Base-by-base conservation (phyloP, 2,113 vertebrate genomes). In the Ophiodon elongatus region DNA sequence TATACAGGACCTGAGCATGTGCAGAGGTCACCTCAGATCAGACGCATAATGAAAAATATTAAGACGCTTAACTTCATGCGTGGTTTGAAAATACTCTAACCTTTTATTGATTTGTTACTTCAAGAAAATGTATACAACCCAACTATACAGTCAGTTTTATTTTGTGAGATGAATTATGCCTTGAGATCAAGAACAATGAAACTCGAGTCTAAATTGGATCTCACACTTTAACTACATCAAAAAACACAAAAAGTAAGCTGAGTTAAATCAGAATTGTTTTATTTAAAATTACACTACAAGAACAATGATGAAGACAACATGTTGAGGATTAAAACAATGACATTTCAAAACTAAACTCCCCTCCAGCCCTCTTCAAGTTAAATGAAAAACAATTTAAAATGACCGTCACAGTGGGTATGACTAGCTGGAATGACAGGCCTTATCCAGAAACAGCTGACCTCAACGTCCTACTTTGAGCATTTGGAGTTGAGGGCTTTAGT, bases 211-310 rank as follows among this genome's bases (percentile, higher is more conserved):
- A 52, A 39, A 45, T 13, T 35, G 23, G 2, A 70, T 37, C 13
- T 0, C 15, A 39, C 27, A 35, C 27, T 35, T 68, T 19, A 17
- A 27, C n/a, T 37, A 15, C 11, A 37, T 79, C 17, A 41, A 11
- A 21, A 39, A 66, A 59, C 25, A 81, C 1, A 68, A 45, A 73
- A 56, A 27, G 4, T 23, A 33, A 2, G 1, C 79, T 1, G 2
- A 68, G 62, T n/a, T 90, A 43, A 72, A 82, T 63, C 74, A 86
- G 33, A 88, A 80, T 31, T 14, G 35, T 73, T 94, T 94, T 92
- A 93, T 93, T 94, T 86, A 86, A 91, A 93, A 91, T 88, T 21
- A 66, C 7, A 80, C 66, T 60, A 89, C 72, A 87, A 80, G 29
- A 52, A 86, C 39, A 83, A 76, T 4, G 8, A 78, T 25, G 33